Conservation (phyloP, 2,113 vertebrate species). For the Melanocharis versteri region DNA sequence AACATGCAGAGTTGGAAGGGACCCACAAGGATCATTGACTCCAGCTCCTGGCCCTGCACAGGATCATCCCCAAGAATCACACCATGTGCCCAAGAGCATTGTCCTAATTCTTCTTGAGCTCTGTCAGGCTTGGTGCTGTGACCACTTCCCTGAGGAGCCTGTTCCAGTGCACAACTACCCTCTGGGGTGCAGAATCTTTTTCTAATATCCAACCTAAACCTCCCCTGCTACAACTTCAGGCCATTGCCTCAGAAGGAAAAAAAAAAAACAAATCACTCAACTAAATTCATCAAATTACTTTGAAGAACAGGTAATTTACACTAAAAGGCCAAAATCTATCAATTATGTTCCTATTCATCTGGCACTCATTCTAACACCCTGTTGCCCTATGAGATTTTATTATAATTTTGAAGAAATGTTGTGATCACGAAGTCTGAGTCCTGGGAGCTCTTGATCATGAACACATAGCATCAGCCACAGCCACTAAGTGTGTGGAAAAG, state of each 20-base stretch:
- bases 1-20: neutral
- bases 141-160: neutral
- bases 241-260: neutral
- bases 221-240: neutral
- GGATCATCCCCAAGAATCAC: neutral
- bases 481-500: neutral
- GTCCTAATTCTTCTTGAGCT: neutral
- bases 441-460: neutral
- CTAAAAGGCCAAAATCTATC: neutral
- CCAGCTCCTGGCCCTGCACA: neutral
- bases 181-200: neutral
- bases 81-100: neutral
- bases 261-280: neutral
- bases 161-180: neutral
- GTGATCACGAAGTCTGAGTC: neutral
- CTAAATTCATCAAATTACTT: neutral
- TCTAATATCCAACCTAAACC: neutral
- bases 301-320: neutral
- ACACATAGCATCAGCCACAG: neutral
- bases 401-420: neutral
- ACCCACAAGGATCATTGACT: neutral
- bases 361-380: neutral
- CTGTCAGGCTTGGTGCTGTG: neutral
- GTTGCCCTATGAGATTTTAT: neutral
- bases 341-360: fast-evolving